Evolutionary conservation across 2,888 invertebrate genomes (phyloP), one percentile per base, ranked within the genome.

Genomic region (Leptinotarsa juncta): DNA sequence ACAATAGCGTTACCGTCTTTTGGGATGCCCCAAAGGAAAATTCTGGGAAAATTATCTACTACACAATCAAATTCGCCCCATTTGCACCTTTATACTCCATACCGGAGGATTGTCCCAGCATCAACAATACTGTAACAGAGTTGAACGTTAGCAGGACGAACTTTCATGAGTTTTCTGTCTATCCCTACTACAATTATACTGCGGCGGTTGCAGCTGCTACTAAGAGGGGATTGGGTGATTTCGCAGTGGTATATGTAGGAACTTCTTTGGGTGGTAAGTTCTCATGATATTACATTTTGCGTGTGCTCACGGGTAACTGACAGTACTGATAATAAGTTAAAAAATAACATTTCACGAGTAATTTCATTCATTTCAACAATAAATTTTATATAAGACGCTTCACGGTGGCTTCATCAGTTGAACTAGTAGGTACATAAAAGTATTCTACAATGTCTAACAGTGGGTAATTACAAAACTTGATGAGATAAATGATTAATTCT

Each of bases 41-140:
- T 72, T 75, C 70, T 18, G 81, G 81, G 53, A 73, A 51, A 26
- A 75, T 81, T 26, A 42, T 18, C 15, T n/a, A 65, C 1, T 82
- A 81, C 57, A 65, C 69, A 18, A 32, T 80, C 18, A 57, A 60
- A 18, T 51, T 82, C 16, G 62, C 12, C 16, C 65, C 73, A 3
- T 10, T 57, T 7, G 70, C 67, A 32, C 79, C 81, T 7, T 49
- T 73, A 26, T 80, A 80, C 57, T 16, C 49, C 14, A 65, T 76
- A 32, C 71, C 76, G 10, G 1, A 23, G 4, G 65, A 48, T 1
- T 76, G 76, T 62, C 4, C 16, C 2, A 26, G 7, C 15, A 42
- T 50, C 15, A 48, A 16, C 16, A 12, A 42, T 49, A 55, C 7
- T 55, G 7, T 4, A 3, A 66, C 2, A 48, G 23, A 48, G 18